These are phyloP conservation scores for Leontocebus nigricollis DNA, from an alignment of 2,797 vertebrate genomes.

Conservation along the genomic window DNA sequence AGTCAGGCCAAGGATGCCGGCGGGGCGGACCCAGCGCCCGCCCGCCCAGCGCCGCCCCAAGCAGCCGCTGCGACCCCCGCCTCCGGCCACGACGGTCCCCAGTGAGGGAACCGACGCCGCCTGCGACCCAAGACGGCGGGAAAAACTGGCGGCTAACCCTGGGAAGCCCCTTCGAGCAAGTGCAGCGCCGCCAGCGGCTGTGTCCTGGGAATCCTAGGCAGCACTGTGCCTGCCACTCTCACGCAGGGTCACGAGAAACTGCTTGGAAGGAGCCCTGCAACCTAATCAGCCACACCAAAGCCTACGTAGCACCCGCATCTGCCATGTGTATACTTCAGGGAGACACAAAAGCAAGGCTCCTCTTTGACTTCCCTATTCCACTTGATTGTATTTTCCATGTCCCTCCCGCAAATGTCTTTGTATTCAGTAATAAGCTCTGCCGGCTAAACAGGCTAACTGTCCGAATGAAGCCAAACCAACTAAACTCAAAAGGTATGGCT, in stretches of 20 bases:
- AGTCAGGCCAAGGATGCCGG: conserved; percentile 91
- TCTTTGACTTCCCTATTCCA: background rate
- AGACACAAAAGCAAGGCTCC: background rate
- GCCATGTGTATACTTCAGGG: background rate
- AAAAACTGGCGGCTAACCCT: background rate
- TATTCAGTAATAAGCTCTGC: background rate
- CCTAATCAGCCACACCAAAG: background rate
- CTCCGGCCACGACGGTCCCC: background rate
- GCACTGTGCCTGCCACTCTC: background rate
- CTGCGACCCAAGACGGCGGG: background rate
- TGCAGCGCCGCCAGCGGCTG: background rate
- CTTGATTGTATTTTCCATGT: background rate
- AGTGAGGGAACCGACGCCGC: background rate
- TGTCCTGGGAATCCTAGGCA: background rate
- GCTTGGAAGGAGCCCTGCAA: background rate
- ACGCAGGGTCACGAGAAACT: background rate
- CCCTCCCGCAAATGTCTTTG: background rate
- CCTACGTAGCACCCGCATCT: background rate
- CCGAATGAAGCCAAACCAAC: background rate
- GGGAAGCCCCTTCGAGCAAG: background rate
- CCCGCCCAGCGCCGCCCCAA: conserved; percentile 60
- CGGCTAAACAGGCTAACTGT: background rate
- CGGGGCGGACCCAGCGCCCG: conserved; percentile 60
- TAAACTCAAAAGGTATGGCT: background rate
- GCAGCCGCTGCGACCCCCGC: background rate